phyloP scores from a whole-genome alignment of 2,113 vertebrate genomes.

The Cettia cetti region DNA sequence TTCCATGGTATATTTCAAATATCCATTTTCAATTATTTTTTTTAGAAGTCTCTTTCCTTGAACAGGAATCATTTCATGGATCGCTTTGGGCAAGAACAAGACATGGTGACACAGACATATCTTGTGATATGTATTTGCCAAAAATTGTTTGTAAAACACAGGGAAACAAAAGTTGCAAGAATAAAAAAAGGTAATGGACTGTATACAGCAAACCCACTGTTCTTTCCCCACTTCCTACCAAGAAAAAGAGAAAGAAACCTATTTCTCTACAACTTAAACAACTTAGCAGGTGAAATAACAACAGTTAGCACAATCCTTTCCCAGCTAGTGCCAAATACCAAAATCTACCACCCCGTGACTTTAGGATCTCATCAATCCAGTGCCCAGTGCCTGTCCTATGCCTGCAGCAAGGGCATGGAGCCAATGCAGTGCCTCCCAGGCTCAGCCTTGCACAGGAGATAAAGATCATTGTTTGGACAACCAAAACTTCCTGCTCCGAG shows the following conservation, averaged over 20 bases:
- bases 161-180: neutral
- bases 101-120: neutral
- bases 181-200: neutral
- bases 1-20: neutral
- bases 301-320: neutral
- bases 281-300: neutral
- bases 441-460: neutral
- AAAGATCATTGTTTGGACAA: neutral
- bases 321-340: neutral
- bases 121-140: neutral
- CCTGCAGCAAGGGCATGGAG: fast-evolving
- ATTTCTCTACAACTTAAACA: neutral
- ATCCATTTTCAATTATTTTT: neutral
- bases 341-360: neutral
- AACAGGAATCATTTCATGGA: neutral
- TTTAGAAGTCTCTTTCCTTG: neutral
- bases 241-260: neutral
- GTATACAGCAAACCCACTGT: neutral
- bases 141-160: neutral
- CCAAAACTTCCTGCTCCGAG: neutral
- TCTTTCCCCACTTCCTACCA: neutral
- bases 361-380: neutral
- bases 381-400: fast-evolving
- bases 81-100: neutral
- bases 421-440: fast-evolving